Conservation (phyloP, 2,113 vertebrate genomes). For the Lamprotornis superbus region DNA sequence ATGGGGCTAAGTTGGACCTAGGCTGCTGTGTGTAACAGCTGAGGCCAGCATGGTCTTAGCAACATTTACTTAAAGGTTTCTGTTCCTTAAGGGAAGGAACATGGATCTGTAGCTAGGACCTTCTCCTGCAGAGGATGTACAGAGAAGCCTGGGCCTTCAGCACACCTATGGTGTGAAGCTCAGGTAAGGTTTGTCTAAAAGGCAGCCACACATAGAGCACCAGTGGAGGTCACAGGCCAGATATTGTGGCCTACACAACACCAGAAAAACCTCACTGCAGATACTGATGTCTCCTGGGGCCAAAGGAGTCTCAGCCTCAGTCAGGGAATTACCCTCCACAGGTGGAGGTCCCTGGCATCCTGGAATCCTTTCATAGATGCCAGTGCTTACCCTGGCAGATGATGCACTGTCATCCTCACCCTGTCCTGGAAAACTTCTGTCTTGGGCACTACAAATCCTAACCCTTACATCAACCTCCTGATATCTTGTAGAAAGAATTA, state of each 20-base stretch:
- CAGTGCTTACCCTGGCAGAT: fast-evolving
- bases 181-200: not conserved
- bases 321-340: not conserved
- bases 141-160: not conserved
- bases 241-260: fast-evolving
- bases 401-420: not conserved
- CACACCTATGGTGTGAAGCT: not conserved
- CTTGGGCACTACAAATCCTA: not conserved
- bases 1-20: not conserved
- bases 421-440: not conserved
- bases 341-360: no score
- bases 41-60: not conserved
- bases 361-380: no score
- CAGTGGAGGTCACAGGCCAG: not conserved
- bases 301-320: not conserved
- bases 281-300: not conserved
- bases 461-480: not conserved
- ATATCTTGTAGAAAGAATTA: fast-evolving
- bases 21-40: not conserved
- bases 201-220: fast-evolving
- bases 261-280: not conserved
- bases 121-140: not conserved
- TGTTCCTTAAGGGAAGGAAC: not conserved
- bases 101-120: not conserved
- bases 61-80: not conserved